These are phyloP conservation scores for Acrobasis suavella DNA, from an alignment of 2,888 invertebrate species.

Conservation along the genomic window DNA sequence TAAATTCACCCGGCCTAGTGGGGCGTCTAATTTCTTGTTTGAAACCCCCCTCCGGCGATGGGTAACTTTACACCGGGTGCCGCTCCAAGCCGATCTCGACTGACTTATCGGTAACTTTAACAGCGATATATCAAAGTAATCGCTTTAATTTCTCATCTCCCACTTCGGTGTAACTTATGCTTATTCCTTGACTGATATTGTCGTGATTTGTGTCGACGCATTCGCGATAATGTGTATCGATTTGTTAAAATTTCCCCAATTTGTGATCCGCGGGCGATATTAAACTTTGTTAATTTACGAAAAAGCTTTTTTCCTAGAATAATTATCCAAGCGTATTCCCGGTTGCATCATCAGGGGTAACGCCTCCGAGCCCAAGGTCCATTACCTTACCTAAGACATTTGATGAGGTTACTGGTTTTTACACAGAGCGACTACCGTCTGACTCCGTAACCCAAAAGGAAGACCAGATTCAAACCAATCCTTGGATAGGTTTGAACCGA, in stretches of 20 bases:
- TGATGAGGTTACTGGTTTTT: too few species aligned
- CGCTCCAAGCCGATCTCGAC: slow-evolving; percentile 75
- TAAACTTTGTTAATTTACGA: slow-evolving; percentile 1
- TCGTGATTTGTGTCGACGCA: slow-evolving; percentile 52
- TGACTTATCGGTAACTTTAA: slow-evolving; percentile 81
- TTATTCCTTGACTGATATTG: slow-evolving; percentile 66
- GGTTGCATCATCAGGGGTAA: too few species aligned
- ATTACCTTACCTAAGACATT: too few species aligned
- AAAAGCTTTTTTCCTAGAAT: neutral
- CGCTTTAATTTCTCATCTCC: slow-evolving; percentile 81
- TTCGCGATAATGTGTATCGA: slow-evolving; percentile 28
- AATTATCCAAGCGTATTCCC: too few species aligned
- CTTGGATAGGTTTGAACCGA: too few species aligned
- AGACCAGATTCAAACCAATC: too few species aligned
- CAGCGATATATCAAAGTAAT: slow-evolving; percentile 80
- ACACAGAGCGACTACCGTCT: too few species aligned
- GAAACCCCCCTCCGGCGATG: slow-evolving; percentile 53
- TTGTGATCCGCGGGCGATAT: neutral
- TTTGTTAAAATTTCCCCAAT: slow-evolving; percentile 12
- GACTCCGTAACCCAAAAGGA: too few species aligned
- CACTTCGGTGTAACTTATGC: slow-evolving; percentile 68
- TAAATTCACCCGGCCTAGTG: slow-evolving; percentile 43
- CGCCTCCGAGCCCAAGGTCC: too few species aligned
- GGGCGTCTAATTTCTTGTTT: slow-evolving; percentile 53
- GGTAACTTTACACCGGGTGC: slow-evolving; percentile 76